Evolutionary conservation across 2,888 invertebrate genomes (phyloP).

Genomic region (Crocallis elinguaria): DNA sequence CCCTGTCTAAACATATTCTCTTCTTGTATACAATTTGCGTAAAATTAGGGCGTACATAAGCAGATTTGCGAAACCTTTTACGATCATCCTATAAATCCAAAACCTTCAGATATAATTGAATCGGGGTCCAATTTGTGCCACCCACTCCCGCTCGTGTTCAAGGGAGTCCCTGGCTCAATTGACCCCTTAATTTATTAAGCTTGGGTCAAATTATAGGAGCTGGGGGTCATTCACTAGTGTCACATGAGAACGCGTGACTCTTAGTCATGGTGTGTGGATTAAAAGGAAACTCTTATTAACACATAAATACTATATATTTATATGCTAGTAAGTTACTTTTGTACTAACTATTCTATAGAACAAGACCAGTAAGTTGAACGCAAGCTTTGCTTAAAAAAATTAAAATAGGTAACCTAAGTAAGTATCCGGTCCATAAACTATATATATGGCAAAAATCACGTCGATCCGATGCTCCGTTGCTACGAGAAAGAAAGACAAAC

Average conservation of each 20-base stretch:
- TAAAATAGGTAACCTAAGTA: too few relatives aligned
- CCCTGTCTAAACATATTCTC: not conserved
- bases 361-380: too few relatives aligned
- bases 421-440: too few relatives aligned
- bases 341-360: too few relatives aligned
- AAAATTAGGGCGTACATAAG: not conserved
- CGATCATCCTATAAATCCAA: constrained; percentile 1
- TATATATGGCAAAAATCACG: too few relatives aligned
- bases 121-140: constrained; percentile 1
- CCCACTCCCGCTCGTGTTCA: constrained; percentile 14
- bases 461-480: too few relatives aligned
- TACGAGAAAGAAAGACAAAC: too few relatives aligned
- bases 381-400: too few relatives aligned
- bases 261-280: not conserved
- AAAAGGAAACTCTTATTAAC: too few relatives aligned
- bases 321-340: too few relatives aligned
- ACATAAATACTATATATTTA: too few relatives aligned
- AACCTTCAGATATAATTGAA: constrained; percentile 4
- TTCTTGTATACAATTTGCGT: not conserved
- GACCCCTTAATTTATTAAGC: constrained; percentile 13
- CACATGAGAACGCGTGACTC: not conserved
- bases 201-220: constrained; percentile 4
- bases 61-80: not conserved
- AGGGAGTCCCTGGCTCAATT: constrained; percentile 4
- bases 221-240: constrained; percentile 3